Evolutionary conservation across 2,113 vertebrate genomes (phyloP).

Genomic region (Eudorcas thomsonii): DNA sequence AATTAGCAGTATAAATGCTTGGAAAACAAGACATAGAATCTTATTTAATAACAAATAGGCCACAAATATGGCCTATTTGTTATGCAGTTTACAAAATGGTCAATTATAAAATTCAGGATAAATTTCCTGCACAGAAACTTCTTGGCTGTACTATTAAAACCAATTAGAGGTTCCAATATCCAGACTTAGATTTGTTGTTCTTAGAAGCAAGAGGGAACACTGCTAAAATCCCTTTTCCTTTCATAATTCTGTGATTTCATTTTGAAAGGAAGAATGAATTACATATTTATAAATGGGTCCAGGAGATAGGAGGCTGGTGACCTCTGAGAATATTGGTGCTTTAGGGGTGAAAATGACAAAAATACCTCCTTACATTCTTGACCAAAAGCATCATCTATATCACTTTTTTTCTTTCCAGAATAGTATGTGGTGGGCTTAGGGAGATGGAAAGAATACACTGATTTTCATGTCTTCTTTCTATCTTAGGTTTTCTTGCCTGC

Average conservation of each 20-base stretch:
- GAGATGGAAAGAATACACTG: not conserved
- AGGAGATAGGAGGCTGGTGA: not conserved
- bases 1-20: conserved; percentile 25
- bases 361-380: not conserved
- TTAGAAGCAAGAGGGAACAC: not conserved
- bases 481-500: not conserved
- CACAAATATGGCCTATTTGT: no score
- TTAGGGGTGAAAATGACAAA: not conserved
- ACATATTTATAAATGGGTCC: not conserved
- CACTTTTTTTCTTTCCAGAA: not conserved
- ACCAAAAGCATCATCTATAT: not conserved
- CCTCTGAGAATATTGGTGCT: not conserved
- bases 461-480: not conserved
- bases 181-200: not conserved
- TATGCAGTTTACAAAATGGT: conserved; percentile 5
- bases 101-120: conserved; percentile 24
- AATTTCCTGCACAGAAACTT: conserved; percentile 17
- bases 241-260: not conserved
- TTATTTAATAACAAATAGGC: conserved; percentile 8
- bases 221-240: not conserved
- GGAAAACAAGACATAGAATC: conserved; percentile 29
- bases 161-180: not conserved
- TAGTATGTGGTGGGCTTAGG: not conserved
- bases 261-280: not conserved
- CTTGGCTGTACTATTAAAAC: not conserved